A percentile compares a stretch with the other conserved stretches of the same genome.
These are phyloP conservation scores for Buceros bicornis DNA, from an alignment of 2,797 vertebrate species.

Conservation along the genomic window DNA sequence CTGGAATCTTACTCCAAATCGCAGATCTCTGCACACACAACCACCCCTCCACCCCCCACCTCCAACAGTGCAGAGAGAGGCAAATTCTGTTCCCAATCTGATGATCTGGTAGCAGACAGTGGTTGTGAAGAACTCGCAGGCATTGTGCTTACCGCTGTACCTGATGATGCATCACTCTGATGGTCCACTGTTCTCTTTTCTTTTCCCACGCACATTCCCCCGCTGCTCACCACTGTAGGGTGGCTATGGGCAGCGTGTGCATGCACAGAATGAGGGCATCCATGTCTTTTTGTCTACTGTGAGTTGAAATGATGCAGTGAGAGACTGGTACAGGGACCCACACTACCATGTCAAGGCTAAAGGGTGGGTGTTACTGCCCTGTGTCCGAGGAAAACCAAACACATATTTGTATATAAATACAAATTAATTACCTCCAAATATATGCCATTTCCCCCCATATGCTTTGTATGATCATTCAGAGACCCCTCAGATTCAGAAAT, in stretches of 20 bases:
- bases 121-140: neutral
- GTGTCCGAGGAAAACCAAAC: neutral
- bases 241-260: fast-evolving
- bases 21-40: neutral
- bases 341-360: neutral
- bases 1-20: neutral
- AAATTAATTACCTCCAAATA: neutral
- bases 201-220: neutral
- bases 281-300: neutral
- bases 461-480: neutral
- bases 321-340: neutral
- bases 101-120: neutral
- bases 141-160: fast-evolving
- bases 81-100: neutral
- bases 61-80: neutral
- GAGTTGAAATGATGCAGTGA: neutral
- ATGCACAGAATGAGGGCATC: neutral
- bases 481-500: neutral
- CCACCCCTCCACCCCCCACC: no score
- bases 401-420: neutral
- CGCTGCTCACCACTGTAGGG: neutral
- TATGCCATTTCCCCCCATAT: neutral
- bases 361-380: neutral
- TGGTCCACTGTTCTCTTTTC: neutral
- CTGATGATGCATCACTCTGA: neutral